A percentile compares a stretch with the other conserved stretches of the same genome.
phyloP scores from a whole-genome alignment of 2,113 vertebrate genomes.

The Percopsis transmontana region DNA sequence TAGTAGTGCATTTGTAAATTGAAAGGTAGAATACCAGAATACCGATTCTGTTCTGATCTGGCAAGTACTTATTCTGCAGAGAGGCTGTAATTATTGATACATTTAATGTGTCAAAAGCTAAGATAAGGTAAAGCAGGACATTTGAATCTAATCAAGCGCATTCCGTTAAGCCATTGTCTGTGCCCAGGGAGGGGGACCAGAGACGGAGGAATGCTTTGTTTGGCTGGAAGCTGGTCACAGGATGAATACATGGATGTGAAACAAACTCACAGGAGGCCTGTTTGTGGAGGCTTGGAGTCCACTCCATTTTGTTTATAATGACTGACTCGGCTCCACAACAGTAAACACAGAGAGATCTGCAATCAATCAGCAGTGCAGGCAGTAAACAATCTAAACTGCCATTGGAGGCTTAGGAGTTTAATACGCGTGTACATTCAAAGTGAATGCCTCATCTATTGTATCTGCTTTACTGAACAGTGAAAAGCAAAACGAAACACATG shows the following conservation, averaged over 20 bases:
- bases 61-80: too few relatives aligned
- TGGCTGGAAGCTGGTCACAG: slow-evolving; percentile 39
- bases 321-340: slow-evolving; percentile 40
- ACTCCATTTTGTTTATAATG: slow-evolving; percentile 38
- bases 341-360: slow-evolving; percentile 51
- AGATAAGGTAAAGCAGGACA: slow-evolving; percentile 31
- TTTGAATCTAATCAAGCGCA: slow-evolving; percentile 42
- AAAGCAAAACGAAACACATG: neutral
- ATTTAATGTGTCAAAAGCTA: too few relatives aligned
- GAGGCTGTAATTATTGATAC: too few relatives aligned
- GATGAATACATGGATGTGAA: slow-evolving; percentile 29
- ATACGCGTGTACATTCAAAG: slow-evolving; percentile 10
- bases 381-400: slow-evolving; percentile 46
- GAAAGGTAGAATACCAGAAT: too few relatives aligned
- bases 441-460: slow-evolving; percentile 27
- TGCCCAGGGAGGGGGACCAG: slow-evolving; percentile 17
- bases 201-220: slow-evolving; percentile 24
- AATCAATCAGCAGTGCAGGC: slow-evolving; percentile 42
- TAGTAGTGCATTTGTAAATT: too few relatives aligned
- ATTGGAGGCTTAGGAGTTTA: slow-evolving; percentile 19
- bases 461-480: neutral
- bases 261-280: slow-evolving; percentile 38
- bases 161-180: slow-evolving; percentile 46
- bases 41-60: neutral
- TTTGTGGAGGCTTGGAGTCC: slow-evolving; percentile 43